Conservation (phyloP, 2,113 vertebrate genomes). For the Leptodactylus fuscus region DNA sequence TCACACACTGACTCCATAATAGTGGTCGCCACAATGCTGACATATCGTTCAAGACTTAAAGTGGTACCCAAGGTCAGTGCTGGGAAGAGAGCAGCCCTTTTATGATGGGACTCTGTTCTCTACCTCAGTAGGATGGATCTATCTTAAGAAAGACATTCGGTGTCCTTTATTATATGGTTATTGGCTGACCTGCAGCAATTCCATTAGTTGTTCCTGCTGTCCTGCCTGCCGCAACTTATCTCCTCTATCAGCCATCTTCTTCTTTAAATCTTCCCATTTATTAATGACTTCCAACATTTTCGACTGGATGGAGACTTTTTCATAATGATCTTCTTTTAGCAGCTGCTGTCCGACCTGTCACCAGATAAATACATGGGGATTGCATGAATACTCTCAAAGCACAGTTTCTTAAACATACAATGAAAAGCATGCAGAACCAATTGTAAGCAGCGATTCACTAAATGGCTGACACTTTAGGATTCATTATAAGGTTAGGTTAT, state of each 20-base stretch:
- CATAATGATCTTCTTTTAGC: conserved; percentile 70
- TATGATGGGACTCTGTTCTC: no score
- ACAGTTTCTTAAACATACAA: neutral
- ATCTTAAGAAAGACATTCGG: no score
- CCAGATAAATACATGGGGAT: neutral
- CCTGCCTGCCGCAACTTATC: conserved; percentile 83
- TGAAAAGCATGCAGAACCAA: neutral
- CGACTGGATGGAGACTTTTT: conserved; percentile 70
- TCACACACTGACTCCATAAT: no score
- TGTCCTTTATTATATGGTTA: neutral
- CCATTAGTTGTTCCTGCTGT: conserved; percentile 87
- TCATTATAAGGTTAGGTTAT: neutral
- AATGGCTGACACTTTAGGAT: neutral
- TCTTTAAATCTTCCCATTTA: conserved; percentile 79
- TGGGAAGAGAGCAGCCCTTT: no score
- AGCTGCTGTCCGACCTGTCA: conserved; percentile 78
- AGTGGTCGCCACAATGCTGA: no score
- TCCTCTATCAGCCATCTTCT: conserved; percentile 81
- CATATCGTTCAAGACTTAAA: no score
- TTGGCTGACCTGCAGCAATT: conserved; percentile 80
- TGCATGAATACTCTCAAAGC: neutral
- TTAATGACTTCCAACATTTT: conserved; percentile 72
- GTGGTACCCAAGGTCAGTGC: no score
- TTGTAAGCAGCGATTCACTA: neutral
- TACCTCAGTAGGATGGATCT: no score